Evolutionary conservation across 2,888 invertebrate genomes (phyloP).

Genomic region (Caenorhabditis angaria): DNA sequence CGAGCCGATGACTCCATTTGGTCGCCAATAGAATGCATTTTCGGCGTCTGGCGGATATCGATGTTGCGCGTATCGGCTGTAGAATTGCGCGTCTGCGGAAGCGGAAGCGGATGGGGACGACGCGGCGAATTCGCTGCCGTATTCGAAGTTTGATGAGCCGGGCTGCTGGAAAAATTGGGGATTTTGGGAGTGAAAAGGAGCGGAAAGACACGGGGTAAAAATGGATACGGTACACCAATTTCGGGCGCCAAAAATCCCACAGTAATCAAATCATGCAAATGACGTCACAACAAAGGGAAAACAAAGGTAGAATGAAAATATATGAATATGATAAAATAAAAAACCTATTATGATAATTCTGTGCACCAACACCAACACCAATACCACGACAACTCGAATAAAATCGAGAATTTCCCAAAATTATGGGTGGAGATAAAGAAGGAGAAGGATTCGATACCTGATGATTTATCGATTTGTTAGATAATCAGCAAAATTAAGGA

Average conservation of each 20-base stretch:
- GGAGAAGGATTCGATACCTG: not conserved
- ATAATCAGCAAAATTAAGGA: not conserved
- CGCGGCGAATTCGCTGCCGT: not conserved
- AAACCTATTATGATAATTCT: no score
- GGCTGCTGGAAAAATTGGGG: no score
- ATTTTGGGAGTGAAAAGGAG: no score
- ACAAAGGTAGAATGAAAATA: no score
- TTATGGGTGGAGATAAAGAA: not conserved
- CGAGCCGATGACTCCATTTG: not conserved
- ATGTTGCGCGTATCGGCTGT: constrained; percentile 55
- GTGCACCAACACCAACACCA: constrained; percentile 6
- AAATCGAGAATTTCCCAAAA: constrained; percentile 33
- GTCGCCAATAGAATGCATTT: not conserved
- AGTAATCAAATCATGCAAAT: no score
- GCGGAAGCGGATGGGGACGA: no score
- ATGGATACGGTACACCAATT: no score
- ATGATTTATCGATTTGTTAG: not conserved
- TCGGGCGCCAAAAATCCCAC: no score
- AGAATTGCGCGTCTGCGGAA: constrained; percentile 46
- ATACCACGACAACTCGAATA: constrained; percentile 39
- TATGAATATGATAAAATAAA: no score
- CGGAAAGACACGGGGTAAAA: no score
- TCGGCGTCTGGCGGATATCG: constrained; percentile 38
- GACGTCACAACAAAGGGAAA: no score
- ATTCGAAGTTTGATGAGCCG: no score